Conservation (phyloP, 2,113 vertebrate genomes). For the Arvicanthis niloticus region DNA sequence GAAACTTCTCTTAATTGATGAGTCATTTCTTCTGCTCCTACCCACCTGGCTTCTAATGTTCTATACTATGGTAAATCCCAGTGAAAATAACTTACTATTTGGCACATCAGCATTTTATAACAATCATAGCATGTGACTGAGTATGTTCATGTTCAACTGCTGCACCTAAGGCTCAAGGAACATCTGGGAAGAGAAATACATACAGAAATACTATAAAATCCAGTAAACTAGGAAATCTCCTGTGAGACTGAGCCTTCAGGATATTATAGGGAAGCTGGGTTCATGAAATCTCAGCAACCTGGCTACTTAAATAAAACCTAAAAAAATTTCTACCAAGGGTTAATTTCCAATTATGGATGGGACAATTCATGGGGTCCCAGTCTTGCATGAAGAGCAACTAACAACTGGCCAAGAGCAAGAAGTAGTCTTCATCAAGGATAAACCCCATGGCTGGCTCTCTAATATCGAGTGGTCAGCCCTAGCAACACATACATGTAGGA, state of each 20-base stretch:
- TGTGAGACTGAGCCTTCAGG: rapidly evolving
- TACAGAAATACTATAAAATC: neutral
- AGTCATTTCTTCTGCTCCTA: neutral
- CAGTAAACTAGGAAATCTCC: neutral
- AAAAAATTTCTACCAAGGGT: neutral
- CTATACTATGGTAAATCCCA: neutral
- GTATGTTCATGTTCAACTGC: neutral
- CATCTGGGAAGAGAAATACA: neutral
- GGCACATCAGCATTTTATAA: neutral
- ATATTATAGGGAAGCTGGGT: neutral
- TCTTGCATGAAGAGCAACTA: neutral
- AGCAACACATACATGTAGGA: neutral
- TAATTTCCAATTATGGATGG: neutral
- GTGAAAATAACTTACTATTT: neutral
- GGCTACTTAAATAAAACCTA: neutral
- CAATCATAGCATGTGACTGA: neutral
- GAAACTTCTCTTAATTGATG: neutral
- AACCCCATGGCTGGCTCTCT: neutral
- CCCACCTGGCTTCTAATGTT: neutral
- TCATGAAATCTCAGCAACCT: neutral
- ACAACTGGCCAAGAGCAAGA: neutral
- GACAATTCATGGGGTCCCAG: neutral
- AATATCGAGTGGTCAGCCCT: neutral
- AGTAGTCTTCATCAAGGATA: neutral
- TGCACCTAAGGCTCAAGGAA: neutral